A percentile compares a stretch with the other conserved stretches of the same genome.
Conservation (phyloP, 1,140 invertebrate genomes). For the Atta colombica region DNA sequence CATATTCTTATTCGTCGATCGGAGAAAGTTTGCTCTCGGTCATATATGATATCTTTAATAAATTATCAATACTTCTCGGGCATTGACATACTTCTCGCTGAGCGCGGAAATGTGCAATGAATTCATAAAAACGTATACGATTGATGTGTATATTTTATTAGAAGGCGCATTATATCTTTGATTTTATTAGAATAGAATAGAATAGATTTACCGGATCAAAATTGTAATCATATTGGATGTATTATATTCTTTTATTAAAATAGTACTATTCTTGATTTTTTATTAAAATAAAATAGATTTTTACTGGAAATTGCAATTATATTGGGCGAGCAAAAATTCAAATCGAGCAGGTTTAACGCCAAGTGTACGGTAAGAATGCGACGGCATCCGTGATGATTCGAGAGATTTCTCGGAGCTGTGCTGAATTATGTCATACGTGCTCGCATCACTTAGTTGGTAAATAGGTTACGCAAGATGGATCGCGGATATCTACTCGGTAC, state of each 20-base stretch:
- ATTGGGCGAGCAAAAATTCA: not conserved
- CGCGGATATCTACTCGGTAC: slow-evolving; percentile 73
- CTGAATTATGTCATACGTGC: slow-evolving; percentile 80
- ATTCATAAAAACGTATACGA: not conserved
- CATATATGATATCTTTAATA: slow-evolving; percentile 39
- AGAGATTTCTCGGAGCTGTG: slow-evolving; percentile 48
- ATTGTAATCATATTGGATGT: not conserved
- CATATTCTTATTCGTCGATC: slow-evolving; percentile 27
- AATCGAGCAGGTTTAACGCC: not conserved
- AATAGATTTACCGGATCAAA: not conserved
- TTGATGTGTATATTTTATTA: not conserved
- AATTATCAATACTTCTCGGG: slow-evolving; percentile 16
- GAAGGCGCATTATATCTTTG: not conserved
- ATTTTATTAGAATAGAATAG: not conserved
- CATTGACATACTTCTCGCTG: not conserved
- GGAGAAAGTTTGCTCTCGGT: slow-evolving; percentile 40
- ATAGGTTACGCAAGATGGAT: slow-evolving; percentile 84
- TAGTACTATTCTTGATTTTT: not conserved
- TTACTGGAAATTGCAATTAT: not conserved
- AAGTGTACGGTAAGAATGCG: slow-evolving; percentile 11
- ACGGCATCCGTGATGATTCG: slow-evolving; percentile 55
- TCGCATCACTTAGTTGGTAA: slow-evolving; percentile 79
- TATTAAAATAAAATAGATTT: not conserved
- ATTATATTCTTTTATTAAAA: not conserved
- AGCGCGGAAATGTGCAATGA: not conserved